A percentile compares a stretch with the other conserved stretches of the same genome.
These are phyloP conservation scores for Sebastes ruberrimus DNA, from an alignment of 2,797 vertebrate genomes.

Conservation along the genomic window DNA sequence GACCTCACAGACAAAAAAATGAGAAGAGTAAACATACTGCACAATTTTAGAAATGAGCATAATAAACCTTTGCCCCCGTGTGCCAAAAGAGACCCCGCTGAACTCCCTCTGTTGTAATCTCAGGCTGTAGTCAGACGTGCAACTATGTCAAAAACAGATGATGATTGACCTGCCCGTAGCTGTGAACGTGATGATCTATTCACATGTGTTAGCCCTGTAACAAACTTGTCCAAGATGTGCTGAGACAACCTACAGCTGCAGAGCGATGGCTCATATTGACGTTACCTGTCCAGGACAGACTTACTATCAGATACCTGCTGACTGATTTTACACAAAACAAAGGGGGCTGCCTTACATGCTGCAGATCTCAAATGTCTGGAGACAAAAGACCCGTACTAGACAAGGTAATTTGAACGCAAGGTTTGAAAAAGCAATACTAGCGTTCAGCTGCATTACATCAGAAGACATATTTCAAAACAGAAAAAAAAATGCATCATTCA, in stretches of 20 bases:
- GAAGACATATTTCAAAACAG: not conserved
- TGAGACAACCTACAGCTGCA: not conserved
- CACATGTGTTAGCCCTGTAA: not conserved
- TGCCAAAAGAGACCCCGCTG: slow-evolving; percentile 1
- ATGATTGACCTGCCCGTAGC: slow-evolving; percentile 3
- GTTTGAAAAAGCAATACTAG: not conserved
- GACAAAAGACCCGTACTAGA: slow-evolving; percentile 15
- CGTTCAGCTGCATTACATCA: not conserved
- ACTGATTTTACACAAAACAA: slow-evolving; percentile 44
- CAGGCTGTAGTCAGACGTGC: not conserved
- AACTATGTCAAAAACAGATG: slow-evolving; percentile 25
- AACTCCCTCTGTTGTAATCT: slow-evolving; percentile 12
- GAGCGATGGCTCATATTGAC: not conserved
- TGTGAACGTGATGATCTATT: slow-evolving; percentile 5
- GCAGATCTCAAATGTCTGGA: slow-evolving; percentile 36
- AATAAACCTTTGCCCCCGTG: slow-evolving; percentile 14
- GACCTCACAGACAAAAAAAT: not conserved
- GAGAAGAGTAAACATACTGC: slow-evolving; percentile 4
- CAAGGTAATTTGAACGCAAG: slow-evolving; percentile 26
- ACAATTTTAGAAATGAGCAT: slow-evolving; percentile 2
- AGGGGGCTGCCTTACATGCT: not conserved
- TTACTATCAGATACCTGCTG: slow-evolving; percentile 4
- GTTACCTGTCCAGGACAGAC: not conserved
- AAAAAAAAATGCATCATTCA: not conserved
- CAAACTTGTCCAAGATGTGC: not conserved